A percentile compares a stretch with the other conserved stretches of the same genome.
phyloP scores from a whole-genome alignment of 1,140 invertebrate species.

The Leptinotarsa lineolata region DNA sequence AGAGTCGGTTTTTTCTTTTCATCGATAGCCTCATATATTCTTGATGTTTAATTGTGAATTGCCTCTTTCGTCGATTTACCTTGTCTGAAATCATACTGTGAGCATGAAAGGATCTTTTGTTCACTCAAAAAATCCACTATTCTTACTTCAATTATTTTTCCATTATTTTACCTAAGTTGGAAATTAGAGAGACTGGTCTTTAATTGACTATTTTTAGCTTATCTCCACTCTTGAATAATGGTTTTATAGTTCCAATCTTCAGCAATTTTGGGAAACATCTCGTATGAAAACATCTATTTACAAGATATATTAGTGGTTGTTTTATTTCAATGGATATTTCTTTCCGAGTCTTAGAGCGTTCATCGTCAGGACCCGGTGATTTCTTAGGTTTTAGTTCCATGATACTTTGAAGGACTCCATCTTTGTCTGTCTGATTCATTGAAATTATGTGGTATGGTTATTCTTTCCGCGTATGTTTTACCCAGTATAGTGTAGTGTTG shows the following conservation, averaged over 20 bases:
- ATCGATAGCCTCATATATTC: constrained; percentile 8
- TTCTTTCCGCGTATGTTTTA: no score
- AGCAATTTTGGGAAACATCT: constrained; percentile 30
- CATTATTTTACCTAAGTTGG: constrained; percentile 30
- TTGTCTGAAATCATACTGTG: constrained; percentile 20
- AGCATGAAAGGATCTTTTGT: constrained; percentile 21
- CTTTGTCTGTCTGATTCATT: no score
- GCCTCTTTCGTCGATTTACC: constrained; percentile 26
- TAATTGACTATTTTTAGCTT: no score
- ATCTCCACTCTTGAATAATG: no score
- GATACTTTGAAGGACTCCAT: constrained; percentile 11
- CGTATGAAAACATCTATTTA: constrained; percentile 23
- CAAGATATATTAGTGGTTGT: constrained; percentile 8
- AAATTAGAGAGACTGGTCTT: constrained; percentile 31
- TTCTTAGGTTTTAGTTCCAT: constrained; percentile 17
- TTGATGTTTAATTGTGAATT: background rate
- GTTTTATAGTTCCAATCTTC: no score
- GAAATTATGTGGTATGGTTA: no score
- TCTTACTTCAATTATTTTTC: constrained; percentile 30
- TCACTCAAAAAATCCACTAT: constrained; percentile 23
- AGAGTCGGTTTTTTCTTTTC: constrained; percentile 19
- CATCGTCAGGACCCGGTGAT: constrained; percentile 16
- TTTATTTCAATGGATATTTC: constrained; percentile 23
- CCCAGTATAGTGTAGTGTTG: no score
- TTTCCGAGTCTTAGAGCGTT: constrained; percentile 23